These are phyloP conservation scores for Steatocranus sp. DNA, from an alignment of 2,797 vertebrate species.

Conservation along the genomic window DNA sequence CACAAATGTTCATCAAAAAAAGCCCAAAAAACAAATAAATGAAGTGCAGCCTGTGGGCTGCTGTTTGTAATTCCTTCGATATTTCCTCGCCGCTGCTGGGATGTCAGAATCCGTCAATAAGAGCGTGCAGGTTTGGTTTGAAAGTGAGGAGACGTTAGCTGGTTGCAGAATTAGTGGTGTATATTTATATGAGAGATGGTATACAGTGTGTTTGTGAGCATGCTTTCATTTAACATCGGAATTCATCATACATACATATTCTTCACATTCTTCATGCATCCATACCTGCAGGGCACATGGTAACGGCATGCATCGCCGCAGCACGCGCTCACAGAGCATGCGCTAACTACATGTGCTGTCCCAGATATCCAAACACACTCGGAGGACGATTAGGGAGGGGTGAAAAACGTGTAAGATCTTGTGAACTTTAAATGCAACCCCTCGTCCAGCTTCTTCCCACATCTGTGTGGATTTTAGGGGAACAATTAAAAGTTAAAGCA, in stretches of 20 bases:
- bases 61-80: neutral
- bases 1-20: neutral
- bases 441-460: neutral
- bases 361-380: neutral
- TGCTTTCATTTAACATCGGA: neutral
- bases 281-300: neutral
- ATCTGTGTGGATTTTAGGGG: neutral
- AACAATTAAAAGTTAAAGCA: neutral
- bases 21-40: neutral
- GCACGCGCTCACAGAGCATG: neutral
- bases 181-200: neutral
- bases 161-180: neutral
- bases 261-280: neutral
- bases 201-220: neutral
- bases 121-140: neutral
- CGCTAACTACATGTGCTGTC: neutral
- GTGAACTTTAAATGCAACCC: neutral
- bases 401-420: neutral
- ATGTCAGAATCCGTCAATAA: neutral
- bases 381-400: neutral
- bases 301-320: conserved; percentile 3
- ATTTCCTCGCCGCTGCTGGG: neutral
- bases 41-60: neutral
- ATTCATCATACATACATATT: neutral
- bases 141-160: neutral